phyloP scores from a whole-genome alignment of 1,140 invertebrate genomes.

The Orius insidiosus region DNA sequence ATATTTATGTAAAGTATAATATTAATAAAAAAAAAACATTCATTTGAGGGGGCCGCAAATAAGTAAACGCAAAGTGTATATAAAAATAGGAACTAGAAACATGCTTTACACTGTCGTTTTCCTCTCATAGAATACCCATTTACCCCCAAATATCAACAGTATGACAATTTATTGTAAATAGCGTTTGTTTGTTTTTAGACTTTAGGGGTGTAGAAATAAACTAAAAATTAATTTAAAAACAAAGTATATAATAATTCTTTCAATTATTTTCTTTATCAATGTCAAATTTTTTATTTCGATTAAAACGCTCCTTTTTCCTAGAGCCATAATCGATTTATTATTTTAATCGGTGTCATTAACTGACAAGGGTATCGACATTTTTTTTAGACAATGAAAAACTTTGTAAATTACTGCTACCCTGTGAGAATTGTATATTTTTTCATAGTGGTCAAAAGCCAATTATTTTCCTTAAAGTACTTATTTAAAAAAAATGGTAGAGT shows the following conservation, averaged over 20 bases:
- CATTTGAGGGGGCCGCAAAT: too few species aligned
- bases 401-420: background rate
- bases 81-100: too few species aligned
- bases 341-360: background rate
- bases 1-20: too few species aligned
- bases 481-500: background rate
- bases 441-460: slow-evolving; percentile 9
- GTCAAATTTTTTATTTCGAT: background rate
- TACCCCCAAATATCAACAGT: too few species aligned
- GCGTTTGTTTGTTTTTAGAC: too few species aligned
- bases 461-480: slow-evolving; percentile 7
- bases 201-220: too few species aligned
- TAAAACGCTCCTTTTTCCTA: background rate
- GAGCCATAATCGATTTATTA: background rate
- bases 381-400: background rate
- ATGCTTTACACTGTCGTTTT: too few species aligned
- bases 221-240: background rate
- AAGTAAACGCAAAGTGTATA: too few species aligned
- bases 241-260: background rate
- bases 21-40: too few species aligned
- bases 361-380: background rate
- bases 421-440: slow-evolving; percentile 9
- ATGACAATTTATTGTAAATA: too few species aligned
- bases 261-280: background rate
- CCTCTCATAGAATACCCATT: too few species aligned